These are phyloP conservation scores for Coecobrya sp. DNA, from an alignment of 2,888 invertebrate species.

Conservation along the genomic window DNA sequence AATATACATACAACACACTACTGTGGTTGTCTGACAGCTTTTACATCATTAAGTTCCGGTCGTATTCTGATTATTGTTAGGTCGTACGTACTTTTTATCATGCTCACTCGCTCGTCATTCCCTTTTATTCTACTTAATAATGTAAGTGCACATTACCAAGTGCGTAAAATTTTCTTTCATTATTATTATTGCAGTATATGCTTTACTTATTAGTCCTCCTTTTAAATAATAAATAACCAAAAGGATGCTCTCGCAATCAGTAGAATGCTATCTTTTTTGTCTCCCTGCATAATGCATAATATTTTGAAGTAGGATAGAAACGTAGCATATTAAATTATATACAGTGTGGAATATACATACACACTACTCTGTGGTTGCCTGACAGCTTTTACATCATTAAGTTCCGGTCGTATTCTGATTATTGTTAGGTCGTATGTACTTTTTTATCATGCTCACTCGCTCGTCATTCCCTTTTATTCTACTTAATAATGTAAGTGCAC, in stretches of 20 bases:
- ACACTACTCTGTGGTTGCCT: neutral
- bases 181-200: conserved; percentile 18
- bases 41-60: conserved; percentile 12
- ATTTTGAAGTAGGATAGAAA: conserved; percentile 9
- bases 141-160: conserved; percentile 50
- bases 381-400: conserved; percentile 39
- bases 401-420: conserved; percentile 32
- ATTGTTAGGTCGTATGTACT: conserved; percentile 23
- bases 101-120: conserved; percentile 9
- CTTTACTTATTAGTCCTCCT: conserved; percentile 62
- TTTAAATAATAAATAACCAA: conserved; percentile 59
- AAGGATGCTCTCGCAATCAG: conserved; percentile 23
- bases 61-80: conserved; percentile 42
- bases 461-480: neutral
- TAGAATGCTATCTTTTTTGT: neutral
- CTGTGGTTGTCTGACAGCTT: conserved; percentile 6
- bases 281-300: neutral
- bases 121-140: conserved; percentile 39
- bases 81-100: conserved; percentile 29
- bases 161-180: conserved; percentile 41
- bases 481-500: conserved; percentile 54
- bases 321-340: conserved; percentile 1
- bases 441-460: conserved; percentile 42
- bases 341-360: neutral
- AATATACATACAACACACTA: neutral